A percentile compares a stretch with the other conserved stretches of the same genome.
Evolutionary conservation across 2,888 invertebrate genomes (phyloP).

Genomic region (Conops quadrifasciatus): DNA sequence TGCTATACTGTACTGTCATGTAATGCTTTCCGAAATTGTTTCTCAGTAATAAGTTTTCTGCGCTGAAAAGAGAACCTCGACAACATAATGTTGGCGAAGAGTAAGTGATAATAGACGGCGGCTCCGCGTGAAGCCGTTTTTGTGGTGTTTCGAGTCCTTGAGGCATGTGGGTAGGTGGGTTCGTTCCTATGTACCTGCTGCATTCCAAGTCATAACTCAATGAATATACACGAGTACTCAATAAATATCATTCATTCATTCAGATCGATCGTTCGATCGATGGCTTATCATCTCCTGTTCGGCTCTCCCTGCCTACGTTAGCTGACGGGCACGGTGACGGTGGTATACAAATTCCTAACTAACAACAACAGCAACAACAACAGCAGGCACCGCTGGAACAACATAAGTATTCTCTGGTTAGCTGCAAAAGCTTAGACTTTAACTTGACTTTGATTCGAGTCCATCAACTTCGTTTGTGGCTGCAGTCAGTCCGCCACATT

Average conservation of each 20-base stretch:
- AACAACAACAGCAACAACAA: slow-evolving; percentile 9
- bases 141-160: neutral
- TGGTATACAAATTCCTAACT: slow-evolving; percentile 9
- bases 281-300: neutral
- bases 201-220: slow-evolving; percentile 61
- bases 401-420: neutral
- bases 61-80: no score
- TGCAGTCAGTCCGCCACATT: slow-evolving; percentile 12
- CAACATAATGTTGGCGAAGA: no score
- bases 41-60: no score
- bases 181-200: slow-evolving; percentile 63
- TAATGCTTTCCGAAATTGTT: no score
- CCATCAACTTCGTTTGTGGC: slow-evolving; percentile 16
- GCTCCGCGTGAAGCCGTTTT: neutral
- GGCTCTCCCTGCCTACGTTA: no score
- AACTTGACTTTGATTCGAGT: slow-evolving; percentile 51
- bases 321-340: no score
- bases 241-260: no score
- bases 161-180: neutral
- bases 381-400: neutral
- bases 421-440: slow-evolving; percentile 26
- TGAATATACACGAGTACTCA: slow-evolving; percentile 48
- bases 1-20: no score
- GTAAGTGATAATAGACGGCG: no score
- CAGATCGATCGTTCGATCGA: neutral